Base-by-base conservation (phyloP, 2,113 vertebrate genomes). In the Limnothrissa miodon region DNA sequence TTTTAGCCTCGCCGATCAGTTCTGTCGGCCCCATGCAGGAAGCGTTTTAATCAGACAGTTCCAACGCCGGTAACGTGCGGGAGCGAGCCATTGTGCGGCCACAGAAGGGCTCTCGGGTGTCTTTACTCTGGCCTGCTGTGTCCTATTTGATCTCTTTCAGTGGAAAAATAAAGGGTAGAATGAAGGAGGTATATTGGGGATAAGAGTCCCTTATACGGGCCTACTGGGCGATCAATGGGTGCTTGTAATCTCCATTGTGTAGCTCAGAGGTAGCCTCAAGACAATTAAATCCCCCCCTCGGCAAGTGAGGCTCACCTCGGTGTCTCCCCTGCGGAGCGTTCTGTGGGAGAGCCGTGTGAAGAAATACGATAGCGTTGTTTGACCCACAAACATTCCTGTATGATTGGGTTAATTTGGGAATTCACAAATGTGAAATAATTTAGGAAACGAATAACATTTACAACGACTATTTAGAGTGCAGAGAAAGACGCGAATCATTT, bases 41-140 rank as follows among this genome's bases (percentile, higher is more conserved):
- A 91, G 93, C 92, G 93, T 93, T 94, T 94, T 95, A 95, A 94
- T 95, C 94, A 94, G 91, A 91, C 90, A 95, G 91, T 95, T 95
- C 93, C 93, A 94, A 93, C 92, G 93, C 92, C 87, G 79, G 90
- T 45, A 62, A 90, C 89, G 81, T 84, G 45, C 45, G 85, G 88
- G 78, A 48, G 91, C 90, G 88, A 86, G 87, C 19, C 86, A 93
- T 94, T 95, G 93, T 95, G 91, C 92, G 90, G 53, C 93, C 90
- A 90, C 94, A 92, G 66, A 83, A 83, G 86, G 88, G 89, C 90
- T 93, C 95, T 95, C 92, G 92, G 90, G 85, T 94, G 93, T 96
- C 95, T 96, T 95, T 95, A 93, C 91, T 95, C 95, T 94, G 93
- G 94, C 94, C 94, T 95, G 94, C 94, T 95, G 94, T 88, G 94